Conservation (phyloP, 2,888 invertebrate genomes). For the Archaeoteleia sp. region DNA sequence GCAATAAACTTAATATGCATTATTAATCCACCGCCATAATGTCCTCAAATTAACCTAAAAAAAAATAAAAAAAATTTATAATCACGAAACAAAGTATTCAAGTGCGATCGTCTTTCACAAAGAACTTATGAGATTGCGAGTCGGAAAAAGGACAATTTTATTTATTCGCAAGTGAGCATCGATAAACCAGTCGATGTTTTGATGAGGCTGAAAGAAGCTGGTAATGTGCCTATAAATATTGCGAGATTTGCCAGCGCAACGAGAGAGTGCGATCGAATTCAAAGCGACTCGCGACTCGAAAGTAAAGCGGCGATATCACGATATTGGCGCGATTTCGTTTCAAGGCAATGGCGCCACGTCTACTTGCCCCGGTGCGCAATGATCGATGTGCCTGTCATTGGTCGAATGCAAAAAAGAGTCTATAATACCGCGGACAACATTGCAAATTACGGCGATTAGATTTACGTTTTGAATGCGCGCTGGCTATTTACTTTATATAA, state of each 20-base stretch:
- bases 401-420: conserved; percentile 40
- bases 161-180: conserved; percentile 9
- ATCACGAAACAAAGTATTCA: too few relatives aligned
- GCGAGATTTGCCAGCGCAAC: conserved; percentile 16
- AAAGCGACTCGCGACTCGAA: conserved; percentile 25
- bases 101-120: too few relatives aligned
- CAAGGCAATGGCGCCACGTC: conserved; percentile 43
- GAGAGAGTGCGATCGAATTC: conserved; percentile 15
- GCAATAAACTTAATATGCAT: too few relatives aligned
- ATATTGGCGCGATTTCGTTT: conserved; percentile 38
- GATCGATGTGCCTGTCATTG: conserved; percentile 43
- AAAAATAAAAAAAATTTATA: too few relatives aligned
- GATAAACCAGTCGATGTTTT: conserved; percentile 18
- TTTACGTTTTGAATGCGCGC: too few relatives aligned
- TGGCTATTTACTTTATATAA: too few relatives aligned
- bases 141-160: too few relatives aligned
- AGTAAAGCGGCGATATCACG: conserved; percentile 39
- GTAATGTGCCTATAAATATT: conserved; percentile 32
- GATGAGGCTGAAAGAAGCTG: conserved; percentile 19
- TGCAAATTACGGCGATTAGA: too few relatives aligned
- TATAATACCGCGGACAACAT: conserved; percentile 9
- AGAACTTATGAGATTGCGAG: too few relatives aligned
- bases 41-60: too few relatives aligned
- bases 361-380: conserved; percentile 21
- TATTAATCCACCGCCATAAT: too few relatives aligned